Base-by-base conservation (phyloP, 2,797 vertebrate species). In the Acrossocheilus fasciatus region DNA sequence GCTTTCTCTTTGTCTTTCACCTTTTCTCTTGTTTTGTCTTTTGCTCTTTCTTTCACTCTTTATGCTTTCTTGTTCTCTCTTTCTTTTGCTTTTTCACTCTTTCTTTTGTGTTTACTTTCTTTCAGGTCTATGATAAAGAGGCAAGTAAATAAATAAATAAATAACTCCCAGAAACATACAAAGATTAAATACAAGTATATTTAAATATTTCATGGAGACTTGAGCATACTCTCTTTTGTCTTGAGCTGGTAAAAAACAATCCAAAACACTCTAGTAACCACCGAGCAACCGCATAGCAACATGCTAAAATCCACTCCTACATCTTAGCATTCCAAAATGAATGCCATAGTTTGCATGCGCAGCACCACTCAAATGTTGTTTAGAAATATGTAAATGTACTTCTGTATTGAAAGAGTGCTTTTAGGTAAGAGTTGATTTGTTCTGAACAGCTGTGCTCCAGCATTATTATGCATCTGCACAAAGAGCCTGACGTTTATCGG, bases 361-460 rank as follows among this genome's bases (percentile, higher is more conserved):
- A 26, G 26, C 26, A 75, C 18, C 5, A 4, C 81, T 59, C n/a
- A 73, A 18, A 18, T 72, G 34, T 26, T 54, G 30, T 45, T 83
- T 26, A 74, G 39, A 64, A 47, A 64, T 62, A 23, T 45, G 43
- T 18, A 62, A 50, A 50, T 14, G 15, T 47, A 64, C 34, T 45
- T 43, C 10, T 57, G 2, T 72, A 34, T 6, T 73, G 50, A 43
- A 73, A 73, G 23, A 70, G 68, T 41, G 34, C 47, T 70, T 82
- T 82, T 72, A 3, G 14, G 36, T 73, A 41, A 43, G 50, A 26
- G 80, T 69, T 82, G 47, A 39, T 59, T 62, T 62, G 81, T 39
- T 64, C 18, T 75, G 30, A 83, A 39, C 54, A 83, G 72, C 41
- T 62, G 39, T 50, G 26, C 20, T 47, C 41, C 5, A 73, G 26